Base-by-base conservation (phyloP, 2,113 vertebrate species). In the Neolamprologus tretocephalus region DNA sequence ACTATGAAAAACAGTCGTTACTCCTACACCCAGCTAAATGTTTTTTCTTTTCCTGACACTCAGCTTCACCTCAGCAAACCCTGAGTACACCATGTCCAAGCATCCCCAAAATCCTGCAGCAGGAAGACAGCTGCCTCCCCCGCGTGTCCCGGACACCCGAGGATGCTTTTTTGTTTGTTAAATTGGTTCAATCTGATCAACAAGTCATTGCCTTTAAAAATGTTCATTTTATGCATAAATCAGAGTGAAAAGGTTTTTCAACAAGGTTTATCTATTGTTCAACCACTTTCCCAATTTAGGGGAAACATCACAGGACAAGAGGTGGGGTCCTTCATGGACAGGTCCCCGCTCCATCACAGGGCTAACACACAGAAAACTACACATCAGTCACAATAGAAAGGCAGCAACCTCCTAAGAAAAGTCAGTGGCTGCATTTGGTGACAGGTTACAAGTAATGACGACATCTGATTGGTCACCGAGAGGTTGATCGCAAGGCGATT, bases 1-100 rank as follows among this genome's bases (percentile, higher is more conserved):
- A 90, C 84, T 88, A 82, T 86, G 54, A 81, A 87, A 93, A 93
- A 85, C 58, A 83, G 66, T 71, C 19, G 19, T 26, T 21, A 37
- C 87, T 87, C 80, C 83, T 31, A 42, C 31, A 14, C 79, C 49
- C 61, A 81, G 80, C 68, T 66, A 84, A 87, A 87, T 71, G 81
- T 91, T 80, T 37, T 83, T 87, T 86, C 40, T 81, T 58, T 58
- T 86, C 33, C 53, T 82, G 63, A 63, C 26, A 40, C 37, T 51
- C 31, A 35, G 51, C 37, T 35, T 33, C n/a, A 82, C 47, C 47
- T 73, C 14, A 73, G 33, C 3, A n/a, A 45, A 42, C 35, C 26
- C 5, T 5, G 55, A n/a, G 54, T 1, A 51, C 3, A 31, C 12
- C 6, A 10, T 2, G 2, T 26, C 7, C 5, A 4, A 40, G 49